phyloP scores from a whole-genome alignment of 2,888 invertebrate genomes.

The Ectemnius continuus region DNA sequence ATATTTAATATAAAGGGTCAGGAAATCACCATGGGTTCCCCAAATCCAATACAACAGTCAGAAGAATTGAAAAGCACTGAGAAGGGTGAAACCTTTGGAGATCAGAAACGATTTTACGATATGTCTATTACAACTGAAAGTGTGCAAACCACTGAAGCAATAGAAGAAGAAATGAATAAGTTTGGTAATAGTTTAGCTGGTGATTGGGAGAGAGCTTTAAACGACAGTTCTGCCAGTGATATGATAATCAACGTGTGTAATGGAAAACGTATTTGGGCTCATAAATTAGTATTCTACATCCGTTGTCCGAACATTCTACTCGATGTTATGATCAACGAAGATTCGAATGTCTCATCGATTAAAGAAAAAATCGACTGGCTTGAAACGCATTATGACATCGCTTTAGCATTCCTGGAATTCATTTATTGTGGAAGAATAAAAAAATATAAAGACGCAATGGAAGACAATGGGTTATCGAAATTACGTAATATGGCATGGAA shows the following conservation, averaged over 20 bases:
- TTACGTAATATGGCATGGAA: constrained; percentile 66
- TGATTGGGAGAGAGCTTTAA: constrained; percentile 73
- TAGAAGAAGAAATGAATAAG: constrained; percentile 11
- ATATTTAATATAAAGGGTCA: constrained; percentile 29
- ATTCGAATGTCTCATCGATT: constrained; percentile 52
- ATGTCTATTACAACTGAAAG: background rate
- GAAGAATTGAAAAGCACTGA: constrained; percentile 10
- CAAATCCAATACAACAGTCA: too few species aligned
- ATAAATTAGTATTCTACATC: constrained; percentile 77
- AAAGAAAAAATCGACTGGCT: constrained; percentile 69
- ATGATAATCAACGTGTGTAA: constrained; percentile 74
- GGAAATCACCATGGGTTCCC: constrained; percentile 8
- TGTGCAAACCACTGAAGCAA: constrained; percentile 11
- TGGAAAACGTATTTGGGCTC: constrained; percentile 75
- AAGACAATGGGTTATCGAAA: constrained; percentile 47
- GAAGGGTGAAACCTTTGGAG: constrained; percentile 61
- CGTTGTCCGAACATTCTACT: constrained; percentile 76
- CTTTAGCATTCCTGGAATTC: constrained; percentile 75
- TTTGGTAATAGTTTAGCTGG: constrained; percentile 57
- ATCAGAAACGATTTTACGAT: constrained; percentile 46
- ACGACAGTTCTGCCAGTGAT: constrained; percentile 76
- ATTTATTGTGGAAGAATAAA: constrained; percentile 73
- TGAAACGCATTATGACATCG: constrained; percentile 63
- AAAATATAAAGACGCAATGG: constrained; percentile 55
- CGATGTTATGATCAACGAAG: constrained; percentile 65